phyloP scores from a whole-genome alignment of 2,888 invertebrate genomes.

The Dione juno region DNA sequence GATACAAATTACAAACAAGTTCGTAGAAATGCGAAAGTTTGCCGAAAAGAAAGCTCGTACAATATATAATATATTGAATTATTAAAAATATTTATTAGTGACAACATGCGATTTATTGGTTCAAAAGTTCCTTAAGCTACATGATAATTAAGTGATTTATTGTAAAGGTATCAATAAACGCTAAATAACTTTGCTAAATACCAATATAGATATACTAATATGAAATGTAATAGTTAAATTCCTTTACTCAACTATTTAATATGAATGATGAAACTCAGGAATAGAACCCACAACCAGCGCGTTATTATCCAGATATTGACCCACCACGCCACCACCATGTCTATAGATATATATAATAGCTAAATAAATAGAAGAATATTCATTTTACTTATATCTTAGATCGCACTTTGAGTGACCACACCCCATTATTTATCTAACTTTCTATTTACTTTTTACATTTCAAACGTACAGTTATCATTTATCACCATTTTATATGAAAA shows the following conservation, averaged over 20 bases:
- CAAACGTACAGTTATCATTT: neutral
- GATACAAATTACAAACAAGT: conserved; percentile 73
- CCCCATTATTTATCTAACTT: neutral
- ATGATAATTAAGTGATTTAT: conserved; percentile 37
- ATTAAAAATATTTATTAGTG: conserved; percentile 69
- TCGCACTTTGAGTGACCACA: neutral
- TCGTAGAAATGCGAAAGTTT: conserved; percentile 67
- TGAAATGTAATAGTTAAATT: no score
- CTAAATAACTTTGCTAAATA: conserved; percentile 2
- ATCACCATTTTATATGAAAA: neutral
- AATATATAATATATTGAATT: conserved; percentile 62
- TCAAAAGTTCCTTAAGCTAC: conserved; percentile 42
- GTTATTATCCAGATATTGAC: no score
- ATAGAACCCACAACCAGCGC: no score
- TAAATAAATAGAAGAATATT: neutral
- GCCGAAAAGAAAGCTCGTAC: conserved; percentile 59
- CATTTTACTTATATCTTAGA: neutral
- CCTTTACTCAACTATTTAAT: no score
- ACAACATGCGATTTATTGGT: conserved; percentile 60
- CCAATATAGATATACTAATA: no score
- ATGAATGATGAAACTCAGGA: no score
- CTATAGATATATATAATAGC: neutral
- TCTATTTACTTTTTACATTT: neutral
- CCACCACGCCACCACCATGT: no score
- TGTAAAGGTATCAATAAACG: conserved; percentile 10